Base-by-base conservation (phyloP, 2,888 invertebrate genomes). In the Platerodrilus igneus region DNA sequence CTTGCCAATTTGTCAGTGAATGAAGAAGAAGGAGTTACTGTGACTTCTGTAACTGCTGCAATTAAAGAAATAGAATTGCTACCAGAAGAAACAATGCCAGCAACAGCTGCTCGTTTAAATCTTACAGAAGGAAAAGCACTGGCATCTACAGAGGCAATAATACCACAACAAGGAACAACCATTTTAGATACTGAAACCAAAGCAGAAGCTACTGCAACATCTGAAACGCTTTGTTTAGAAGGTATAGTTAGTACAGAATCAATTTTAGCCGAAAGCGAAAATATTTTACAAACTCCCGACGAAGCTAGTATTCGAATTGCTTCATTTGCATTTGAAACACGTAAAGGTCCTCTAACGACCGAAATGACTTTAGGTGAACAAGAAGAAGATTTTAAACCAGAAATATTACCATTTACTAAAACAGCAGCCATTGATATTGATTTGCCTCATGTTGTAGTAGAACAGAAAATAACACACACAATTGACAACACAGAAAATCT, bases 1-100 rank as follows among this genome's bases (percentile, higher is more conserved):
- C 64, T 64, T 42, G 69, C 70, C 26, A 60, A 60, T 25, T 50
- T 71, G 9, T 56, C 61, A 3, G 49, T 75, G 5, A 64, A 68
- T 47, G 70, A 70, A 50, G 70, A 65, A 13, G 61, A 62, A 52
- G 62, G 67, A 21, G 55, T 72, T 8, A 62, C 62, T 1, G 58
- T 77, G 1, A 72, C 69, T 46, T 73, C 76, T 52, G 63, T 69
- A 13, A 62, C 70, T 41, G 53, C 65, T 13, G 71, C 74, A 53
- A 76, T 77, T 56, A 67, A 61, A 39, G 73, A 74, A 59, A 60
- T 58, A 29, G 51, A 60, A 3, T 61, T 74, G 19, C 49, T 55
- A 34, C 62, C 58, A 13, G 55, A 65, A 19, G 58, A 60, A 18
- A 50, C 57, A 34, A 66, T 66, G 31, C 60, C 64, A 27, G 48